Base-by-base conservation (phyloP, 2,888 invertebrate genomes). In the Apodemia duryi region DNA sequence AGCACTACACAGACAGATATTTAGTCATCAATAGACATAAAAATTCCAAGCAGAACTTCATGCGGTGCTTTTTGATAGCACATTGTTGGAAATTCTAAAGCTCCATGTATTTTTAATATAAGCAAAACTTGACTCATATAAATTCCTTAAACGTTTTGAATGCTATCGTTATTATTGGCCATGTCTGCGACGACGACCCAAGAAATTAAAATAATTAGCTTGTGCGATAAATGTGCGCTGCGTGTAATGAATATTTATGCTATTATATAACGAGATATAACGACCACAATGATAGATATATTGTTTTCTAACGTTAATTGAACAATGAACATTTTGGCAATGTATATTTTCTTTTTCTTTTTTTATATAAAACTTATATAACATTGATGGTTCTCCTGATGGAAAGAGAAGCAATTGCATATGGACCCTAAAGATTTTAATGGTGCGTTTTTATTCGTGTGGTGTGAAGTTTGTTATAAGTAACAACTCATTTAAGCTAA, bases 191-290 rank as follows among this genome's bases (percentile, higher is more conserved):
- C 80, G 80, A 78, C 80, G 78, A 85, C 80, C 80, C 79, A 78
- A 84, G 83, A 84, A 86, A 88, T 85, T 85, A 80, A 86, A 87
- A 88, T 88, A 86, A 86, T 86, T 88, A 87, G 75, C 79, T 73
- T 73, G 82, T 84, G 46, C 46, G 82, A 85, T 83, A 75, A 80
- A 85, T 78, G 77, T 74, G 67, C 65, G 67, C 52, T 68, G 70
- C 73, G 75, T 73, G 75, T 69, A 66, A 67, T 68, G 75, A 75
- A 76, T 75, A 71, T 70, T 66, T 69, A 66, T 72, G 70, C 62
- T 57, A 66, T 73, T 74, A 73, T 69, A 71, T 38, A 38, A 38
- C 38, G 38, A 38, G 38, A 38, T 38, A 38, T 66, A 66, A 68
- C 66, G 64, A 65, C 57, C 63, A 62, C 68, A 64, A 66, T 63